phyloP scores from a whole-genome alignment of 2,113 vertebrate species.

The Tragulus kanchil region DNA sequence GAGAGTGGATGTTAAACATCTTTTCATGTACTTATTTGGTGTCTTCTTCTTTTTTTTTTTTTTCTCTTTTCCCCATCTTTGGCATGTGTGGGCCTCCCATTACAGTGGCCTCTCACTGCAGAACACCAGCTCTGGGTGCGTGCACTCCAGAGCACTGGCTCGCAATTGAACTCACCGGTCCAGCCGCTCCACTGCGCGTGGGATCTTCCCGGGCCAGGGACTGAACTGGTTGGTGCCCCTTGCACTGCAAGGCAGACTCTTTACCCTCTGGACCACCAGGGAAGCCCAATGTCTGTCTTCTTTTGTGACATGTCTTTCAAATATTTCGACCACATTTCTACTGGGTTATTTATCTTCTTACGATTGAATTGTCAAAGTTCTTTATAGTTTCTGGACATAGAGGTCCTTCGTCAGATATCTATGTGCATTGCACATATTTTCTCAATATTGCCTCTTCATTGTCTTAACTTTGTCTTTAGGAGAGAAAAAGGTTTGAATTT shows the following conservation, averaged over 20 bases:
- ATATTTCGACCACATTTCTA: neutral
- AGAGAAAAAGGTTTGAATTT: neutral
- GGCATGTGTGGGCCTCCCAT: no score
- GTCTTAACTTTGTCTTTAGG: neutral
- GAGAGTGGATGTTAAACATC: neutral
- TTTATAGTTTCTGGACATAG: neutral
- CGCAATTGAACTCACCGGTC: no score
- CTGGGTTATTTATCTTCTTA: neutral
- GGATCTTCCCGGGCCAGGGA: no score
- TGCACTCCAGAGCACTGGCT: no score
- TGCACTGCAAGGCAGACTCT: no score
- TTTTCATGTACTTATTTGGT: neutral
- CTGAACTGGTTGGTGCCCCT: no score
- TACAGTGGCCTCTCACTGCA: no score
- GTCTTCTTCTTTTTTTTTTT: no score
- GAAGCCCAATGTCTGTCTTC: neutral
- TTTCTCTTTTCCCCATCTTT: no score
- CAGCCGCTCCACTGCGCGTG: no score
- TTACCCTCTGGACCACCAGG: no score
- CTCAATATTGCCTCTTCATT: neutral
- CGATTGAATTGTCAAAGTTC: neutral
- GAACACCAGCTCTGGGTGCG: no score
- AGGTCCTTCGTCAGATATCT: neutral
- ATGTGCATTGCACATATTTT: neutral
- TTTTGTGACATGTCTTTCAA: neutral